phyloP scores from a whole-genome alignment of 2,113 vertebrate species.

The Malaclemys terrapin region DNA sequence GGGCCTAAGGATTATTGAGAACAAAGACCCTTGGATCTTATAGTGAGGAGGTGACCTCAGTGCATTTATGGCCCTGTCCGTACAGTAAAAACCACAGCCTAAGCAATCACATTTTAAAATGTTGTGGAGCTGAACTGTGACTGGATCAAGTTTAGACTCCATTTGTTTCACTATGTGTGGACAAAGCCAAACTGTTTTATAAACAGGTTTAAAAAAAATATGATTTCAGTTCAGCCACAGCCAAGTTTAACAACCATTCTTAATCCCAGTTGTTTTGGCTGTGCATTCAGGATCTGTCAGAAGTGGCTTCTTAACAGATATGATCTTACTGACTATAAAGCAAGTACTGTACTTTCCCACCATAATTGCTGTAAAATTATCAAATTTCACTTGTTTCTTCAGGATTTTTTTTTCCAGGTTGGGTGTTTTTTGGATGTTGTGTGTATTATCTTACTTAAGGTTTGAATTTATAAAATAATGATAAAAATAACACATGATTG shows the following conservation, averaged over 20 bases:
- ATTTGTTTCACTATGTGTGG: neutral
- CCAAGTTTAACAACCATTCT: accelerated
- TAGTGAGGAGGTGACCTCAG: neutral
- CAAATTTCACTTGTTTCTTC: neutral
- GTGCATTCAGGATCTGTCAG: neutral
- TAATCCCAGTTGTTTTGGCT: neutral
- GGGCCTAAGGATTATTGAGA: neutral
- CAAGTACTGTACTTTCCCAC: neutral
- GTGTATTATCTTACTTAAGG: neutral
- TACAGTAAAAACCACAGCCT: neutral
- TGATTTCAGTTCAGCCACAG: neutral
- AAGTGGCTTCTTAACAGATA: neutral
- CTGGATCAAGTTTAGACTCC: neutral
- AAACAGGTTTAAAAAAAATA: neutral
- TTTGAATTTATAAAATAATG: neutral
- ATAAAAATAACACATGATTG: constrained; percentile 33
- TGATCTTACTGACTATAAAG: neutral
- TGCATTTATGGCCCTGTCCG: neutral
- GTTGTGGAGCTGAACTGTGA: neutral
- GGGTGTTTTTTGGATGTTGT: neutral
- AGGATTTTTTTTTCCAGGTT: neutral
- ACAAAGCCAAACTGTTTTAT: neutral
- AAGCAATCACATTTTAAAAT: neutral
- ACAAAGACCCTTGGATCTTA: neutral
- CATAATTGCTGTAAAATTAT: neutral